phyloP scores from a whole-genome alignment of 2,888 invertebrate genomes.

The Tetragonula carbonaria region DNA sequence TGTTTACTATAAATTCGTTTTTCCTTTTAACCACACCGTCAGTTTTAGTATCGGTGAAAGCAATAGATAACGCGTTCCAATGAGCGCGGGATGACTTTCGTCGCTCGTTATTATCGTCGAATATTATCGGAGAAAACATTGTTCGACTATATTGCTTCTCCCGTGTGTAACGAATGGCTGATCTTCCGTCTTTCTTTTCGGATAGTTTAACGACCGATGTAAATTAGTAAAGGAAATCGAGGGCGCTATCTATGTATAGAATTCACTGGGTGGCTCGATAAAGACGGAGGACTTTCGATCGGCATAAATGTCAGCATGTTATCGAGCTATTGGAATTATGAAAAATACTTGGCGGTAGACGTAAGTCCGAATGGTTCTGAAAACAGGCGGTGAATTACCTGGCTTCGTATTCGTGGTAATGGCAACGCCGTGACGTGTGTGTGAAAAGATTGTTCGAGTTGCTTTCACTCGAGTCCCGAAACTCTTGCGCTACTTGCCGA shows the following conservation, averaged over 20 bases:
- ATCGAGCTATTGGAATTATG: background rate
- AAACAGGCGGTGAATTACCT: background rate
- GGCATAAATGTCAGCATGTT: slow-evolving; percentile 17
- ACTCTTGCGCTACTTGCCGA: slow-evolving; percentile 8
- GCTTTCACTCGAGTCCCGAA: slow-evolving; percentile 27
- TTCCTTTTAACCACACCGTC: too few relatives aligned
- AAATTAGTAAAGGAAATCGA: slow-evolving; percentile 14
- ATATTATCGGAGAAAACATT: background rate
- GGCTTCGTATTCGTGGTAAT: background rate
- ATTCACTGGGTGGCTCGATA: background rate
- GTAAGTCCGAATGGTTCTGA: background rate
- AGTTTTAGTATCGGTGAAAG: background rate
- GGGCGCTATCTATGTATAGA: background rate
- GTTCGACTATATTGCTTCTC: background rate
- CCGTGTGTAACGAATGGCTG: background rate
- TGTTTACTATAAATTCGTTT: too few relatives aligned
- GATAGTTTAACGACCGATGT: background rate
- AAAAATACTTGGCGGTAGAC: background rate
- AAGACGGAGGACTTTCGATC: background rate
- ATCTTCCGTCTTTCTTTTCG: too few relatives aligned
- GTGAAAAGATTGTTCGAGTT: slow-evolving; percentile 22
- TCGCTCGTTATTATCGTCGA: slow-evolving; percentile 3
- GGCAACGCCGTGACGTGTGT: background rate
- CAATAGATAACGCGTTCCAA: background rate
- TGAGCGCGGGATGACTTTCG: background rate